A percentile compares a stretch with the other conserved stretches of the same genome.
Evolutionary conservation across 2,113 vertebrate genomes (phyloP).

Genomic region (Dicaeum eximium): DNA sequence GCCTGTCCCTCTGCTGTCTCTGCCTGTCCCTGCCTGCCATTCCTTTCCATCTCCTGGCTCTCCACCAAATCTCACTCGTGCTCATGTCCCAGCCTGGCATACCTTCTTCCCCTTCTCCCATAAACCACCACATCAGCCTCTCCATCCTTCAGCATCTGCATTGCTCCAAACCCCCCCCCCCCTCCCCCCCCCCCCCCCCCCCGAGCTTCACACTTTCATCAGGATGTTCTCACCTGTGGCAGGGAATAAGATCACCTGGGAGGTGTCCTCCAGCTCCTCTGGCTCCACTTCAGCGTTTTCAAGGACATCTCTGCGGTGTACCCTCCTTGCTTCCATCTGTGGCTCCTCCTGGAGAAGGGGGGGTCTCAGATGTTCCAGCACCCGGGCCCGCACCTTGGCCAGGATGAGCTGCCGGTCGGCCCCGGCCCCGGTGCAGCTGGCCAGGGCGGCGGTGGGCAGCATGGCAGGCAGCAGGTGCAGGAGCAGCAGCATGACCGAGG

Average conservation of each 20-base stretch:
- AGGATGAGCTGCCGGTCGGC: constrained; percentile 67
- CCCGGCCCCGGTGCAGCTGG: constrained; percentile 30
- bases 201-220: neutral
- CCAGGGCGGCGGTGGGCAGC: neutral
- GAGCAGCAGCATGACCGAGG: constrained; percentile 53
- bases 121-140: neutral
- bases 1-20: neutral
- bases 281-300: neutral
- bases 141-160: neutral
- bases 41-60: neutral
- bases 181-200: too few species aligned
- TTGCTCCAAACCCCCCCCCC: neutral
- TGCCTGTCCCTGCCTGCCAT: neutral
- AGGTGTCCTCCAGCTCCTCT: constrained; percentile 63
- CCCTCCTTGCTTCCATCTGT: constrained; percentile 30
- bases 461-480: constrained; percentile 61
- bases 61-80: neutral
- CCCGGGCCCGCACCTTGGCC: constrained; percentile 69
- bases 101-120: neutral
- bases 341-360: neutral
- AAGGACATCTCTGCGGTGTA: constrained; percentile 43
- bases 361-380: constrained; percentile 72
- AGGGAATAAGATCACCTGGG: constrained; percentile 87
- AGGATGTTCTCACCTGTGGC: constrained; percentile 75
- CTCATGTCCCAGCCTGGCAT: neutral